Conservation (phyloP, 2,797 vertebrate species). For the Macropodus opercularis region DNA sequence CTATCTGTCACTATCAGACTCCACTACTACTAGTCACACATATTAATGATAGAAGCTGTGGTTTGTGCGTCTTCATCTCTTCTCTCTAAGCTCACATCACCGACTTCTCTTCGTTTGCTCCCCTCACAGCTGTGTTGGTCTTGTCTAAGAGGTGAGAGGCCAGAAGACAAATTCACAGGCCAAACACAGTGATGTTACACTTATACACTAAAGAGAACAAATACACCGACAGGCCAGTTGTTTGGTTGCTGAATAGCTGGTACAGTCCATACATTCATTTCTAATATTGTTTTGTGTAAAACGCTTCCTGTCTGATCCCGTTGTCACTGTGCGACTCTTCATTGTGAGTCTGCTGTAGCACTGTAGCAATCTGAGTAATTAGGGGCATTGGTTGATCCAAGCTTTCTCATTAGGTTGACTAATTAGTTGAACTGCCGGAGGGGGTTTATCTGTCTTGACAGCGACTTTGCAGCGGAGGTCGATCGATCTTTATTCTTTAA, state of each 20-base stretch:
- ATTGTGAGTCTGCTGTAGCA: conserved; percentile 31
- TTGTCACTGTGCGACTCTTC: conserved; percentile 27
- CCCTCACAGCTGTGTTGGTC: conserved; percentile 69
- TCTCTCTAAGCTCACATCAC: neutral
- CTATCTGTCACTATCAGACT: neutral
- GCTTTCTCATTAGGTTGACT: conserved; percentile 60
- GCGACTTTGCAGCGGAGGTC: conserved; percentile 21
- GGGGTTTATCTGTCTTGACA: conserved; percentile 39
- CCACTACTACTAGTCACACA: neutral
- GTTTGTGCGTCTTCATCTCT: neutral
- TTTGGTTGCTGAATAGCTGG: neutral
- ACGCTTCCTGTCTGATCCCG: conserved; percentile 9
- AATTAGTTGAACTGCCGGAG: conserved; percentile 50
- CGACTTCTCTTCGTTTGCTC: conserved; percentile 19
- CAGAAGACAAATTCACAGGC: conserved; percentile 31
- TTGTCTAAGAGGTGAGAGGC: conserved; percentile 45
- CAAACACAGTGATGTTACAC: conserved; percentile 42
- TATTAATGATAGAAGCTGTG: neutral
- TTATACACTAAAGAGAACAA: neutral
- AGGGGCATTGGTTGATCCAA: conserved; percentile 32
- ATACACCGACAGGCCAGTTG: neutral
- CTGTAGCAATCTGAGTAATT: conserved; percentile 60
- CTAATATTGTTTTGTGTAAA: neutral
- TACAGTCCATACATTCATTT: neutral
- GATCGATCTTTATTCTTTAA: conserved; percentile 18